These are phyloP conservation scores for Pseudomugil gertrudae DNA, from an alignment of 2,797 vertebrate species.

Conservation along the genomic window DNA sequence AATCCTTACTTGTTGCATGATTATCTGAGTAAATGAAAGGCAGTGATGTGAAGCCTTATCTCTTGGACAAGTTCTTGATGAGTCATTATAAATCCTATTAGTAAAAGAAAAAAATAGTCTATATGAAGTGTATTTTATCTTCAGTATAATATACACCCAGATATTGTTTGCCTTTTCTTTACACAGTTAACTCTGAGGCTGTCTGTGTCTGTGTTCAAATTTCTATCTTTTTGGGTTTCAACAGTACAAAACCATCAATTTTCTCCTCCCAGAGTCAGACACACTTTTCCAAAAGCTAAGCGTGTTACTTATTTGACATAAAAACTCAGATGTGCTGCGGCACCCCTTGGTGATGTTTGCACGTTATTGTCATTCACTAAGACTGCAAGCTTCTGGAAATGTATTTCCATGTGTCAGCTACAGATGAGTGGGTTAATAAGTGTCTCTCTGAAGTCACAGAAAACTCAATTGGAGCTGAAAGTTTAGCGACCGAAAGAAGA, in stretches of 20 bases:
- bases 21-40: not conserved
- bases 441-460: slow-evolving; percentile 10
- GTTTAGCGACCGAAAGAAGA: slow-evolving; percentile 31
- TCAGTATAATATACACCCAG: not conserved
- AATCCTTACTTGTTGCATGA: not conserved
- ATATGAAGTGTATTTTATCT: not conserved
- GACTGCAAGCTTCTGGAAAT: slow-evolving; percentile 16
- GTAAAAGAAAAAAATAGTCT: not conserved
- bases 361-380: slow-evolving; percentile 20
- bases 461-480: slow-evolving; percentile 39
- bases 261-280: not conserved
- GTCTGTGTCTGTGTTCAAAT: not conserved
- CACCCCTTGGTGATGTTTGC: not conserved
- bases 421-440: slow-evolving; percentile 42
- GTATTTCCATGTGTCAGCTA: slow-evolving; percentile 3
- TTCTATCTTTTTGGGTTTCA: not conserved
- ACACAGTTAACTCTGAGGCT: not conserved
- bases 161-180: not conserved
- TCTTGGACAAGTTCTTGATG: not conserved
- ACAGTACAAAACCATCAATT: not conserved
- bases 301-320: not conserved
- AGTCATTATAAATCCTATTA: not conserved
- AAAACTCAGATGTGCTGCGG: not conserved
- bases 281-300: not conserved
- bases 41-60: no score